Conservation (phyloP, 2,888 invertebrate genomes). For the Ptychoptera albimana region DNA sequence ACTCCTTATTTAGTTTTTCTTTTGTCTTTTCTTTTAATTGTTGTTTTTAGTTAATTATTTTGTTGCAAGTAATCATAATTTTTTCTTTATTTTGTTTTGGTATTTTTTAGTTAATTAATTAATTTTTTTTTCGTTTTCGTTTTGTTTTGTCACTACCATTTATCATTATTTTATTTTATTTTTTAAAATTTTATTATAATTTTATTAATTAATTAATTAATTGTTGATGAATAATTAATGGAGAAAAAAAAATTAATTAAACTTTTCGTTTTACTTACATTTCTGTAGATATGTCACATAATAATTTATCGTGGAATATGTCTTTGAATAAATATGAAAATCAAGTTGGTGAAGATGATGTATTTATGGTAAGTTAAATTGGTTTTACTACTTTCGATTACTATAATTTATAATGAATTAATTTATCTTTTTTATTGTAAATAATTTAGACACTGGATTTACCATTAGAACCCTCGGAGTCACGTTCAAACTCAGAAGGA, state of each 20-base stretch:
- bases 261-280: slow-evolving; percentile 12
- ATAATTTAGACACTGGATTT: slow-evolving; percentile 66
- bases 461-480: slow-evolving; percentile 62
- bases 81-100: neutral
- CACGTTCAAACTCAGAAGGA: slow-evolving; percentile 55
- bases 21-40: neutral
- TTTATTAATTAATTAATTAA: too few species aligned
- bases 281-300: slow-evolving; percentile 57
- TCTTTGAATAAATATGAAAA: slow-evolving; percentile 37
- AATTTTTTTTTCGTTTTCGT: neutral
- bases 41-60: neutral
- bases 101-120: neutral
- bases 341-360: slow-evolving; percentile 83
- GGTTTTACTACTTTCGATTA: neutral
- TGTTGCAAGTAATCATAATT: neutral
- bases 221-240: too few species aligned
- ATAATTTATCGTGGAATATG: slow-evolving; percentile 43
- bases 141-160: too few species aligned
- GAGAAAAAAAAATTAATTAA: slow-evolving; percentile 9
- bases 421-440: slow-evolving; percentile 6
- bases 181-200: too few species aligned
- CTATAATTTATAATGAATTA: slow-evolving; percentile 2
- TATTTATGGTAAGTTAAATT: slow-evolving; percentile 89
- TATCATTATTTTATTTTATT: too few species aligned
- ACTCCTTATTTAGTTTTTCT: slow-evolving; percentile 2